phyloP scores from a whole-genome alignment of 1,140 invertebrate species.

The Archivesica marissinica region DNA sequence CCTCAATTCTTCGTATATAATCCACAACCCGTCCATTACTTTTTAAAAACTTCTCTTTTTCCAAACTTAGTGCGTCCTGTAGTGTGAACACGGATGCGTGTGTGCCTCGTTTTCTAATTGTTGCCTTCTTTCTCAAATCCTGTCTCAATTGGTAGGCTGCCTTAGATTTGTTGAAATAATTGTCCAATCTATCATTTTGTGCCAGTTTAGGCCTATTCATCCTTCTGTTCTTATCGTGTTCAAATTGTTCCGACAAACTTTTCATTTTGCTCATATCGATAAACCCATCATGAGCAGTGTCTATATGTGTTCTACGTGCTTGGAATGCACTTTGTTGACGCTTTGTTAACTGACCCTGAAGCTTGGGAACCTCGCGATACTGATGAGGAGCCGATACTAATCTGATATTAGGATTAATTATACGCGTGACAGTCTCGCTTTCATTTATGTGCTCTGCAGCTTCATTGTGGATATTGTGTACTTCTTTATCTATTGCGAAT shows the following conservation, averaged over 20 bases:
- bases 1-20: slow-evolving; percentile 42
- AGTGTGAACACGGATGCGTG: slow-evolving; percentile 33
- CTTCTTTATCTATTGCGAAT: slow-evolving; percentile 34
- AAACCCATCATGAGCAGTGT: background rate
- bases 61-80: slow-evolving; percentile 45
- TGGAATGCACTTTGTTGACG: slow-evolving; percentile 42
- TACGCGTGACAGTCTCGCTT: background rate
- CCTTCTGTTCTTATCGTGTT: background rate
- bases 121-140: slow-evolving; percentile 27
- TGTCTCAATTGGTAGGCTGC: slow-evolving; percentile 45
- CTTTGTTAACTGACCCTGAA: background rate
- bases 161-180: slow-evolving; percentile 47
- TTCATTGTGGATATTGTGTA: slow-evolving; percentile 25
- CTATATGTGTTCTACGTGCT: background rate
- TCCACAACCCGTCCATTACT: slow-evolving; percentile 26
- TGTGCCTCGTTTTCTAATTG: slow-evolving; percentile 28
- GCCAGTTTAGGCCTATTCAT: background rate
- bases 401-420: slow-evolving; percentile 4
- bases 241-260: background rate
- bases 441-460: background rate
- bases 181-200: slow-evolving; percentile 9
- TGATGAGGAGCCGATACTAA: slow-evolving; percentile 11
- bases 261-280: background rate
- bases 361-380: slow-evolving; percentile 1
- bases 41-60: slow-evolving; percentile 46